phyloP scores from a whole-genome alignment of 1,140 invertebrate species.

The Cydia pomonella region DNA sequence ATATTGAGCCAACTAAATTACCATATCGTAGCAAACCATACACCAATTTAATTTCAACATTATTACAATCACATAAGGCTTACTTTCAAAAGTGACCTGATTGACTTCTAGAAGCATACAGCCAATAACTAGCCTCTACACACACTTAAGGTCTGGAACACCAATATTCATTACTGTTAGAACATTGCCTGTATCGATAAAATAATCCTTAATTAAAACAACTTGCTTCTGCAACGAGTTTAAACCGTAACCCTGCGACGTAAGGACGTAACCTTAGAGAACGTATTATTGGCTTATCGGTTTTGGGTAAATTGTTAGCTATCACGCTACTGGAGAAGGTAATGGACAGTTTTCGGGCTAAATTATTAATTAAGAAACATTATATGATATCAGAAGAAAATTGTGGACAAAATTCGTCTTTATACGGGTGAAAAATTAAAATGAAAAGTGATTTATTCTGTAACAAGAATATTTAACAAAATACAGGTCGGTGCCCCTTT shows the following conservation, averaged over 20 bases:
- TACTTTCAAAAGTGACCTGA: not conserved
- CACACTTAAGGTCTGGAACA: not conserved
- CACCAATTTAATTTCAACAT: not conserved
- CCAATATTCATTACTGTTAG: slow-evolving; percentile 16
- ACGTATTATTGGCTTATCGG: slow-evolving; percentile 12
- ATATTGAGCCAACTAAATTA: too few species aligned
- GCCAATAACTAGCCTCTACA: not conserved
- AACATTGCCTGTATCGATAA: slow-evolving; percentile 10
- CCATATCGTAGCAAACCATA: too few species aligned
- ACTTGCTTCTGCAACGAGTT: not conserved
- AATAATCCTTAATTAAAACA: slow-evolving; percentile 25
- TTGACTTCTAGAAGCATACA: not conserved
- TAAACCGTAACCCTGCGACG: not conserved
- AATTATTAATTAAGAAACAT: not conserved
- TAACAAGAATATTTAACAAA: too few species aligned
- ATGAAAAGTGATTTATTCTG: too few species aligned
- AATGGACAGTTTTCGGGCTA: not conserved
- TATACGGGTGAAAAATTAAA: too few species aligned
- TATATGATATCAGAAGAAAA: not conserved
- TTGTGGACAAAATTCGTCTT: not conserved
- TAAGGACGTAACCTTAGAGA: not conserved
- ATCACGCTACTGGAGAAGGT: slow-evolving; percentile 8
- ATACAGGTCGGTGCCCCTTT: too few species aligned
- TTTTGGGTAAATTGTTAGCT: not conserved
- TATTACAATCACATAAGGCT: not conserved